Conservation (phyloP, 2,888 invertebrate genomes). For the Dicyrtoma fusca region DNA sequence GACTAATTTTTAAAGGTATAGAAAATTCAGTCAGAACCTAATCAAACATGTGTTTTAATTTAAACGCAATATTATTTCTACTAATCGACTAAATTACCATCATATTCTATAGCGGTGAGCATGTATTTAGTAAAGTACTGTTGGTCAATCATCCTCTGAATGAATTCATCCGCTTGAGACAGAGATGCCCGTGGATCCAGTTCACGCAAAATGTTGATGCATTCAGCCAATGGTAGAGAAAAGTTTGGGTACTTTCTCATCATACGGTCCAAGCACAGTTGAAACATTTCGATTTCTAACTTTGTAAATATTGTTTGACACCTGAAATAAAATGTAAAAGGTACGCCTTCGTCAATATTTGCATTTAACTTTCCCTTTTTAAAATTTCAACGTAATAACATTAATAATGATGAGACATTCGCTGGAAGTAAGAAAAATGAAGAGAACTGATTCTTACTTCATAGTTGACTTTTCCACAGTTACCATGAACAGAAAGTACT, state of each 20-base stretch:
- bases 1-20: no score
- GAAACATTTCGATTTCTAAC: constrained; percentile 46
- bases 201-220: constrained; percentile 46
- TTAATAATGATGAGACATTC: no score
- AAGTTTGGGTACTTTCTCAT: constrained; percentile 45
- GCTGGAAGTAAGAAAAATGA: no score
- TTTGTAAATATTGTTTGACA: constrained; percentile 44
- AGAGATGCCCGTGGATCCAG: constrained; percentile 40
- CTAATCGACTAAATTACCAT: no score
- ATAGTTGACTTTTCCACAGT: constrained; percentile 51
- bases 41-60: no score
- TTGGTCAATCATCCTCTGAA: constrained; percentile 43
- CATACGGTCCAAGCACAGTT: constrained; percentile 24
- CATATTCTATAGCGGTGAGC: constrained; percentile 37
- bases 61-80: no score
- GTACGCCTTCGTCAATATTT: no score
- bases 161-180: constrained; percentile 43
- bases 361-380: no score
- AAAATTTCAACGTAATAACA: no score
- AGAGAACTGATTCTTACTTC: constrained; percentile 50
- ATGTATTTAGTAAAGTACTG: constrained; percentile 46
- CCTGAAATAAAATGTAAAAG: no score
- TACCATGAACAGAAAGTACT: constrained; percentile 50
- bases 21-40: no score
- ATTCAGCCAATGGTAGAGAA: constrained; percentile 42